Conservation (phyloP, 2,797 vertebrate species). For the Phylloscopus collybita region DNA sequence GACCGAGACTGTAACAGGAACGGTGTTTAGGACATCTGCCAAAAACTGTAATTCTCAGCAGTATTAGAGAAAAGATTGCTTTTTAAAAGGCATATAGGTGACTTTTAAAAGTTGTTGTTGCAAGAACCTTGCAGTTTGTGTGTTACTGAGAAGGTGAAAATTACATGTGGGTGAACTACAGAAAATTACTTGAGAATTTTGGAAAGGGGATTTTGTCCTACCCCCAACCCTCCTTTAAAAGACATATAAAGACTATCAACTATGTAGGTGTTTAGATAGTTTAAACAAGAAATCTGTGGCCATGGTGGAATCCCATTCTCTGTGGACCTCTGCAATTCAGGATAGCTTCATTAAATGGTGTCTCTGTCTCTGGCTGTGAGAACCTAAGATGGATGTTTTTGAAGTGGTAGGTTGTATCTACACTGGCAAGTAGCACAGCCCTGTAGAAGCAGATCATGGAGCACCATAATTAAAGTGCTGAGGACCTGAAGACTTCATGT, state of each 20-base stretch:
- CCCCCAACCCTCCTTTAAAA: background rate
- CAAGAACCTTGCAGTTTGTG: background rate
- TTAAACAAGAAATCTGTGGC: background rate
- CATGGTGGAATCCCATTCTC: background rate
- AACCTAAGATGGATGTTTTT: background rate
- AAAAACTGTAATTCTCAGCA: conserved; percentile 51
- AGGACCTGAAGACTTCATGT: conserved; percentile 6
- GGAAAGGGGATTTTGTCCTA: background rate
- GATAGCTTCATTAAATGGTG: background rate
- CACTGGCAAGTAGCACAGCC: background rate
- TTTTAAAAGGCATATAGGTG: conserved; percentile 37
- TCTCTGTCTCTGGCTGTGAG: background rate
- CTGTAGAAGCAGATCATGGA: conserved; percentile 9
- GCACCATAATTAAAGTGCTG: background rate
- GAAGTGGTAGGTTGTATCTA: background rate
- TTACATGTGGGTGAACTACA: background rate
- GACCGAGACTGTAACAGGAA: conserved; percentile 42
- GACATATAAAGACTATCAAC: background rate
- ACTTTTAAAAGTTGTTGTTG: background rate
- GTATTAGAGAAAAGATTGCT: conserved; percentile 35
- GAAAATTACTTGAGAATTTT: background rate
- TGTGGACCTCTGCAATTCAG: background rate
- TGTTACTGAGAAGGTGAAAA: background rate
- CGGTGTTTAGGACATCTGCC: conserved; percentile 45
- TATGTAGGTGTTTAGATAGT: background rate